Conservation (phyloP, 2,797 vertebrate genomes). For the Apogon talboti region DNA sequence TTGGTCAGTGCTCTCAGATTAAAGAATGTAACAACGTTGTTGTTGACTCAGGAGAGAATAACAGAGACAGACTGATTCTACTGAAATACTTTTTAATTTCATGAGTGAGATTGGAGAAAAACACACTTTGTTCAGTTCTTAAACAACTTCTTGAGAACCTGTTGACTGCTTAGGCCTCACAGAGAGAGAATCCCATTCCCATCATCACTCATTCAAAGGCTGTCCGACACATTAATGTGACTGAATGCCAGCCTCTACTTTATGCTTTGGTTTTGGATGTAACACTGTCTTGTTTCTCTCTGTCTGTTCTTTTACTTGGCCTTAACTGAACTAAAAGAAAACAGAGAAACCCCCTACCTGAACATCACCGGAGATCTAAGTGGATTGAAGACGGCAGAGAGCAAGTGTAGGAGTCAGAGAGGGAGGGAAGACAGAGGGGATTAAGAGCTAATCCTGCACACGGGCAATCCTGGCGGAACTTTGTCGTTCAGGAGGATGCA, state of each 20-base stretch:
- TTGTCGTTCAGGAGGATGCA: conserved; percentile 50
- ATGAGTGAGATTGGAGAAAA: conserved; percentile 1
- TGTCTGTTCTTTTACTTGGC: conserved; percentile 45
- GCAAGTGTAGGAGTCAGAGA: conserved; percentile 61
- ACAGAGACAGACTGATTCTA: neutral
- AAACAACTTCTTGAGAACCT: conserved; percentile 11
- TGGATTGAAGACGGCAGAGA: conserved; percentile 76
- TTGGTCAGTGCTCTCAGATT: too few relatives aligned
- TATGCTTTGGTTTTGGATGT: conserved; percentile 16
- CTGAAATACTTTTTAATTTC: neutral
- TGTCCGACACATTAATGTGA: conserved; percentile 35
- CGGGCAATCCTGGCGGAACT: conserved; percentile 69
- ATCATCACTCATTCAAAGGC: conserved; percentile 21
- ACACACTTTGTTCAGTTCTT: conserved; percentile 5
- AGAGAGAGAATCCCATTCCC: conserved; percentile 16
- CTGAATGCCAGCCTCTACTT: conserved; percentile 20
- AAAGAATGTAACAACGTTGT: neutral
- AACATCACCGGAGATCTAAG: conserved; percentile 62
- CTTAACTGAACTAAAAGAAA: conserved; percentile 65
- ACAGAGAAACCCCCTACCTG: conserved; percentile 53
- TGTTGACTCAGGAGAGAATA: conserved; percentile 6
- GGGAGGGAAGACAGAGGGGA: conserved; percentile 70
- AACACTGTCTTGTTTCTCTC: conserved; percentile 43
- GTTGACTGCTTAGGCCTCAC: neutral
- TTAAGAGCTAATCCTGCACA: conserved; percentile 77